phyloP scores from a whole-genome alignment of 2,113 vertebrate species.

The Colius striatus region DNA sequence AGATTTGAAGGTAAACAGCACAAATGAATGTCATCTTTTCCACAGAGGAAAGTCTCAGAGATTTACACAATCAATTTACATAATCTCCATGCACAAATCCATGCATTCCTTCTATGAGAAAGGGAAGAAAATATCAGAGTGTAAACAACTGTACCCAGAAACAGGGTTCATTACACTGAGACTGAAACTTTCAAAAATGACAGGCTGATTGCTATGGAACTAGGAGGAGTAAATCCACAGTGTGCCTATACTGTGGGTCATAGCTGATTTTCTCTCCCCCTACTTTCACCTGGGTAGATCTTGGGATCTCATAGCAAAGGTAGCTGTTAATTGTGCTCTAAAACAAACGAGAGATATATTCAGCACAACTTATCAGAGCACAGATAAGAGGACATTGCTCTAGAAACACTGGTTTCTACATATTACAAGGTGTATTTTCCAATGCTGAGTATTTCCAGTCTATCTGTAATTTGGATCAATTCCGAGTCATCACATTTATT shows the following conservation, averaged over 20 bases:
- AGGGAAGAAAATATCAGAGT: not conserved
- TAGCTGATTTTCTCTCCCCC: not conserved
- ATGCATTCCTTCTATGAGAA: constrained; percentile 18
- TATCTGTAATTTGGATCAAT: not conserved
- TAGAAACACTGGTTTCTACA: rapidly evolving
- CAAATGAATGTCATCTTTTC: constrained; percentile 25
- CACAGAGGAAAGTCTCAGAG: constrained; percentile 5
- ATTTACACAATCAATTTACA: constrained; percentile 57
- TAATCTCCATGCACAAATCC: constrained; percentile 26
- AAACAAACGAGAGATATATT: not conserved
- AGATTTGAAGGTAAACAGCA: constrained; percentile 47
- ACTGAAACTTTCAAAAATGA: not conserved
- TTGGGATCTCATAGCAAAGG: not conserved
- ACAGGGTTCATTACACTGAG: not conserved
- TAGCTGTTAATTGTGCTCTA: not conserved
- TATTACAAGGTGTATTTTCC: not conserved
- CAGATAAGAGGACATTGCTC: not conserved
- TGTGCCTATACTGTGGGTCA: not conserved
- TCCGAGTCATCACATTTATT: not conserved
- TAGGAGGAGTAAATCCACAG: not conserved
- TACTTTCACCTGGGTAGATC: not conserved
- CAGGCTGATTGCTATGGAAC: not conserved
- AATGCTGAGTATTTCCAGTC: not conserved
- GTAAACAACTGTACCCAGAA: not conserved
- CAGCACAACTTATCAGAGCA: not conserved